These are phyloP conservation scores for Peromyscus maniculatus DNA, from an alignment of 2,113 vertebrate species.

Conservation along the genomic window DNA sequence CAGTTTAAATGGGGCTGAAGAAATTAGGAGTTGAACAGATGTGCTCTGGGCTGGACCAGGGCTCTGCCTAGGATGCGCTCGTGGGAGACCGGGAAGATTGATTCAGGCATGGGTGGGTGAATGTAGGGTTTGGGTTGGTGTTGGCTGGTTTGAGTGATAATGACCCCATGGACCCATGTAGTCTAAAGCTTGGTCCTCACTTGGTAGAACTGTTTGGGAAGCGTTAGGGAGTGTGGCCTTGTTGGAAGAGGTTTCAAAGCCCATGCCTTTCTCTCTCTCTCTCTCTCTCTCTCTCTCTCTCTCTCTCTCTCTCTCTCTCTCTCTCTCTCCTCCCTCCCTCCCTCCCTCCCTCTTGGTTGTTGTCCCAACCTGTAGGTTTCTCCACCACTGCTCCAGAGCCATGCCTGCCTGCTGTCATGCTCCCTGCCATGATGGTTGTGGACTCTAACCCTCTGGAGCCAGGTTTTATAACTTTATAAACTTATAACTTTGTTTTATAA, in stretches of 20 bases:
- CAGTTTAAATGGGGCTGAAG: not conserved
- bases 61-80: no score
- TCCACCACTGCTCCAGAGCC: not conserved
- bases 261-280: not conserved
- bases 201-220: not conserved
- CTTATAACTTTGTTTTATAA: no score
- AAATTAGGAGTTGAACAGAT: not conserved
- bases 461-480: no score
- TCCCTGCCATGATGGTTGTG: not conserved
- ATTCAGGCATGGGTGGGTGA: not conserved
- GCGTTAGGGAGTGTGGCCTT: not conserved
- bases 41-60: not conserved
- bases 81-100: not conserved
- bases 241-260: not conserved
- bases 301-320: not conserved
- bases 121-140: not conserved
- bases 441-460: not conserved
- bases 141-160: not conserved
- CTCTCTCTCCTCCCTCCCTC: not conserved
- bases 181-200: not conserved
- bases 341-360: not conserved
- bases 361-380: not conserved
- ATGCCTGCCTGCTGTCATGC: not conserved
- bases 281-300: not conserved
- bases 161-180: not conserved